A percentile compares a stretch with the other conserved stretches of the same genome.
Conservation (phyloP, 2,113 vertebrate species). For the Eupsittula cactorum region DNA sequence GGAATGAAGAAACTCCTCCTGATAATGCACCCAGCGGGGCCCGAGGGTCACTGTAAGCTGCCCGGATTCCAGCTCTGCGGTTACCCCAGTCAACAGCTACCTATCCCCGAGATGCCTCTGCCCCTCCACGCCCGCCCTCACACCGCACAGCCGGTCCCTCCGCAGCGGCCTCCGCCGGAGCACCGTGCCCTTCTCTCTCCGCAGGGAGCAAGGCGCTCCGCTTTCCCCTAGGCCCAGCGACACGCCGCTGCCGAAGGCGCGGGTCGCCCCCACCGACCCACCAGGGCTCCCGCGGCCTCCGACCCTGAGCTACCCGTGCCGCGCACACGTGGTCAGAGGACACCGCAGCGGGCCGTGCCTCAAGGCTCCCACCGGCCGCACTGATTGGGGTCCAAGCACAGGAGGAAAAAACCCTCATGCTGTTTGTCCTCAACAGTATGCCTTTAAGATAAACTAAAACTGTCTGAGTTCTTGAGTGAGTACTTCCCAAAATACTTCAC, state of each 20-base stretch:
- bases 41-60: accelerated
- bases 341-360: accelerated
- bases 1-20: accelerated
- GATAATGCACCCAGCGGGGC: accelerated
- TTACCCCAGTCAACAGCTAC: not conserved
- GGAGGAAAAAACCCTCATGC: not conserved
- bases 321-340: not conserved
- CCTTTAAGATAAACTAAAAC: not conserved
- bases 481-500: not conserved
- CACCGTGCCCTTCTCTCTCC: not conserved
- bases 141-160: accelerated
- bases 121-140: accelerated
- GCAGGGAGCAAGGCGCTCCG: accelerated
- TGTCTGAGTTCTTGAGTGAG: not conserved
- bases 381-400: not conserved
- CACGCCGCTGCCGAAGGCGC: not conserved
- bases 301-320: not conserved
- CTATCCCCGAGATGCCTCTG: accelerated
- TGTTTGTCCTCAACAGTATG: not conserved
- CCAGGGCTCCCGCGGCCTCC: not conserved
- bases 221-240: accelerated
- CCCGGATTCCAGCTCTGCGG: accelerated
- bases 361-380: not conserved
- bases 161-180: accelerated
- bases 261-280: too few species aligned